Base-by-base conservation (phyloP, 1,140 invertebrate species). In the Drosophila ogumai region DNA sequence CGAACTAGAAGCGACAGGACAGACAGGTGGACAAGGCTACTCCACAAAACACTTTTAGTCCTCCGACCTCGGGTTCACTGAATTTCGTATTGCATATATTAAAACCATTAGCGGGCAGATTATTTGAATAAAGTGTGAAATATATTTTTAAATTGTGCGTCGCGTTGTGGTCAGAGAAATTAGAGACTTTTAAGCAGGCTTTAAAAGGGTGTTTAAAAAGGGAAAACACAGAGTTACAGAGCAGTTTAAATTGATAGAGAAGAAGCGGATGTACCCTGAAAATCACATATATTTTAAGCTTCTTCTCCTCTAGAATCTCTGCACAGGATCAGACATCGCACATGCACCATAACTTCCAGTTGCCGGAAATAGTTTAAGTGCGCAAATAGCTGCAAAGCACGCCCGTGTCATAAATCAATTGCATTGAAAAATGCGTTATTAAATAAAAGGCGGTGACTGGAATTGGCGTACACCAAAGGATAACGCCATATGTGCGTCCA, bases 371-470 rank as follows among this genome's bases (percentile, higher is more conserved):
- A 40, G 28, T 41, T 54, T 22, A 41, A 50, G 55, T 25, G 38
- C 40, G 52, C 55, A 65, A 79, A 87, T 63, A 68, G 73, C 67
- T 77, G 81, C 44, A 40, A 52, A 58, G 63, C 85, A 88, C 85
- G 84, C 61, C 43, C 60, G 34, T 10, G 69, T 57, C 81, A 90
- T 88, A 88, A 90, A 88, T 88, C 85, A 88, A 81, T 73, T 88
- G 81, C 67, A 67, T 75, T 85, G 85, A 85, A 90, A 88, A 88
- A 90, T 88, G 81, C 85, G 78, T 85, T 88, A 90, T 88, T 90
- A 90, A 88, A 88, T 88, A 81, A 90, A 78, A 72, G 32, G 36
- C 19, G 52, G 28, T 41, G 19, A 28, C 32, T 9, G 64, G 47
- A 41, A 49, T 63, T 63, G 65, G n/a, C 58, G 59, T 19, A 38